Conservation (phyloP, 2,888 invertebrate species). For the Antitype chi region DNA sequence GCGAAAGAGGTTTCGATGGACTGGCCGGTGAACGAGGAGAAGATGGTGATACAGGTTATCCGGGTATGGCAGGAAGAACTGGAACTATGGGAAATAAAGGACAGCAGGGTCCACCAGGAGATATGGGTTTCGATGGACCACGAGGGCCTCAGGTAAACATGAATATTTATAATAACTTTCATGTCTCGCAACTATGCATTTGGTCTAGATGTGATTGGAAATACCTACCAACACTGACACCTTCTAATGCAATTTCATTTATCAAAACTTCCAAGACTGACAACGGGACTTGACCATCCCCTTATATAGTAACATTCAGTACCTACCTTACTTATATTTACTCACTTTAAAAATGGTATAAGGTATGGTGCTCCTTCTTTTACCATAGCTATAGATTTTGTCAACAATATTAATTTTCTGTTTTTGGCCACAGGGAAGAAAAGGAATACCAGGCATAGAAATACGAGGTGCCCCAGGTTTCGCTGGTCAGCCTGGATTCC, state of each 20-base stretch:
- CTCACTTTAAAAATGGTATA: background rate
- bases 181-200: background rate
- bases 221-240: background rate
- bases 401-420: background rate
- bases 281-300: background rate
- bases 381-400: background rate
- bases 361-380: background rate
- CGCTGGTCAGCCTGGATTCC: slow-evolving; percentile 93
- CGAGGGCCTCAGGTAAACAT: slow-evolving; percentile 89
- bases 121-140: slow-evolving; percentile 90
- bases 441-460: slow-evolving; percentile 75
- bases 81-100: slow-evolving; percentile 87
- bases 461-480: slow-evolving; percentile 82
- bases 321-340: background rate
- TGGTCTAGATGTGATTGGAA: slow-evolving; percentile 4
- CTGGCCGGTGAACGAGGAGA: slow-evolving; percentile 87
- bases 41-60: slow-evolving; percentile 90
- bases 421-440: slow-evolving; percentile 80
- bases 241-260: background rate
- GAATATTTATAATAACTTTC: background rate
- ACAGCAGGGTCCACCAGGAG: slow-evolving; percentile 88
- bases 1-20: slow-evolving; percentile 84
- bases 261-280: background rate
- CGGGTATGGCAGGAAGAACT: slow-evolving; percentile 89
- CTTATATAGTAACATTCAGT: background rate